Evolutionary conservation across 2,113 vertebrate species (phyloP).

Genomic region (Atrichornis clamosus): DNA sequence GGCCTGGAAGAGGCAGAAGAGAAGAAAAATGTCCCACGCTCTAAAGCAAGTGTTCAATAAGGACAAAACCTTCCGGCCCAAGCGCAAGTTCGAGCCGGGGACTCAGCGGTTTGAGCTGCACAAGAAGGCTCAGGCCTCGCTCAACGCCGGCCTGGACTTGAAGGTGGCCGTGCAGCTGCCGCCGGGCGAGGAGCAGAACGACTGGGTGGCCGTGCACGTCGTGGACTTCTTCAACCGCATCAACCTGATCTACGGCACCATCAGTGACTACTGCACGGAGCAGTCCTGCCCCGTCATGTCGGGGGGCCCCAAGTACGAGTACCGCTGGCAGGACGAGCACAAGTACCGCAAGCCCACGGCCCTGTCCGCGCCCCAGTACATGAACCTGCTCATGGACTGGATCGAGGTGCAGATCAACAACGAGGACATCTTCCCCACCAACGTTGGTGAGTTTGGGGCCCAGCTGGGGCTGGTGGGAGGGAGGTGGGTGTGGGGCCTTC

Average conservation of each 20-base stretch:
- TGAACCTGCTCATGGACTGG: slow-evolving; percentile 98
- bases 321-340: slow-evolving; percentile 95
- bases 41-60: slow-evolving; percentile 98
- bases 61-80: slow-evolving; percentile 97
- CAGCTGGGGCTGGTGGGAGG: neutral
- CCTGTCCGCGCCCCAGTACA: slow-evolving; percentile 90
- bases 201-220: slow-evolving; percentile 97
- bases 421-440: slow-evolving; percentile 94
- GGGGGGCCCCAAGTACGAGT: slow-evolving; percentile 93
- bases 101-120: slow-evolving; percentile 96
- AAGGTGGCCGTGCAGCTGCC: slow-evolving; percentile 92
- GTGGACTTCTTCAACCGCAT: slow-evolving; percentile 99
- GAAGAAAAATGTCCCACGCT: slow-evolving; percentile 82
- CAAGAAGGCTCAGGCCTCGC: slow-evolving; percentile 94
- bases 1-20: neutral
- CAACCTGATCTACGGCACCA: slow-evolving; percentile 98
- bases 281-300: slow-evolving; percentile 93
- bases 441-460: slow-evolving; percentile 79
- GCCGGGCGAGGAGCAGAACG: slow-evolving; percentile 86
- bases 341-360: slow-evolving; percentile 90
- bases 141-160: slow-evolving; percentile 93
- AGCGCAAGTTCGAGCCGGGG: slow-evolving; percentile 96
- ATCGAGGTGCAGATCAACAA: slow-evolving; percentile 98
- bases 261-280: slow-evolving; percentile 92
- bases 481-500: neutral